Base-by-base conservation (phyloP, 2,797 vertebrate species). In the Sebastes kiyomatsui region DNA sequence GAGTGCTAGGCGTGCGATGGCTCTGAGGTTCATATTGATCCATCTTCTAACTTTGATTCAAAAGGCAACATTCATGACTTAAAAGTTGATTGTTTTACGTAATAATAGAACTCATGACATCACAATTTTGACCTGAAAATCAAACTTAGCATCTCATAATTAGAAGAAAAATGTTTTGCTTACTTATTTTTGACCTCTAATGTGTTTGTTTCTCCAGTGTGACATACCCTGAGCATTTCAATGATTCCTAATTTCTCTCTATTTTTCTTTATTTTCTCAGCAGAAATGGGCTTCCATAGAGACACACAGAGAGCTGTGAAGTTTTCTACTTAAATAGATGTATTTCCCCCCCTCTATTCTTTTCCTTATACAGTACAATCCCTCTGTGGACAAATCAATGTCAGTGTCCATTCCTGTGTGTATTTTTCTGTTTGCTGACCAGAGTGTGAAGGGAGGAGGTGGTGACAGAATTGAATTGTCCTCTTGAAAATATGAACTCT, bases 401-500 rank as follows among this genome's bases (percentile, higher is more conserved):
- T 71, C 70, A 68, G 22, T 30, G 80, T 73, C 72, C 80, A 72
- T 52, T 79, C 60, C 46, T 70, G 28, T 16, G 25, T 56, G 33
- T 20, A 13, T 49, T 60, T 68, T 54, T 70, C 35, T 77, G 66
- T 58, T 70, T 80, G 73, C 72, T 65, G 76, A 80, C 56, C 82
- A 46, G 5, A 42, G 66, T 33, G 62, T 62, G 75, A 62, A 25
- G 46, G 52, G 11, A 49, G 78, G 23, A 79, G 33, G 55, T 30
- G 25, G 54, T 79, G 85, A 81, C 87, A 82, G 75, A 68, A 77
- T 62, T 75, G 70, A 87, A 89, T 87, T 88, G 35, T 68, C 52
- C 77, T 62, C 33, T 62, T 81, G 42, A 77, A 84, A 87, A 88
- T 74, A 77, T 60, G 72, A 86, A 84, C 79, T 71, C 42, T 65